Evolutionary conservation across 2,888 invertebrate genomes (phyloP).

Genomic region (Apotomis turbidana): DNA sequence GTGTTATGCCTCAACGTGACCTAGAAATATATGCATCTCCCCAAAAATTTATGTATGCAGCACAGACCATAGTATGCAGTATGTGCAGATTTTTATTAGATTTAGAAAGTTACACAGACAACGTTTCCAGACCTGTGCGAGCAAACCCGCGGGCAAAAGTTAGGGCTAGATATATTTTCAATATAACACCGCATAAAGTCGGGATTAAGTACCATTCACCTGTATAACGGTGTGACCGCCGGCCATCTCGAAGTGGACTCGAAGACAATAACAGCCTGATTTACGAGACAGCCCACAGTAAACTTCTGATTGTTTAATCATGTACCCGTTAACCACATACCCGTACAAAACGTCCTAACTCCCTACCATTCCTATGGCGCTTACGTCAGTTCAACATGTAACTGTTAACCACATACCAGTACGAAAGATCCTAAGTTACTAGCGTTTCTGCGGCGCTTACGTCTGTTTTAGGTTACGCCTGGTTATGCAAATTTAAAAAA

Average conservation of each 20-base stretch:
- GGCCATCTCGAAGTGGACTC: constrained; percentile 8
- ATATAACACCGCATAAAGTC: no score
- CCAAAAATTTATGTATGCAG: no score
- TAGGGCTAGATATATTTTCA: no score
- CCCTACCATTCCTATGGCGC: no score
- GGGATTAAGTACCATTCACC: no score
- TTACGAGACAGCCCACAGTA: constrained; percentile 22
- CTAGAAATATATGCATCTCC: no score
- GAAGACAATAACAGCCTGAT: constrained; percentile 23
- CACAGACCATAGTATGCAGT: no score
- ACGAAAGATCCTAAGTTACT: neutral
- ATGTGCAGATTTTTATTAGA: no score
- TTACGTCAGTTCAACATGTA: neutral
- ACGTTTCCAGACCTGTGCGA: no score
- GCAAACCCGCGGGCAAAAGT: no score
- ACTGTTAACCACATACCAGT: neutral
- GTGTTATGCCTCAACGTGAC: no score
- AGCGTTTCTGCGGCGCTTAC: neutral
- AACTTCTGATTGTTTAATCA: constrained; percentile 33
- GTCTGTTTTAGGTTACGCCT: neutral
- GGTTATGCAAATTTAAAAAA: neutral
- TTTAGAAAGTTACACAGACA: no score
- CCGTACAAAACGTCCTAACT: neutral
- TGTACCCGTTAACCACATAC: constrained; percentile 10
- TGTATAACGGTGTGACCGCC: constrained; percentile 5